A percentile compares a stretch with the other conserved stretches of the same genome.
phyloP scores from a whole-genome alignment of 2,113 vertebrate genomes.

The Heterotis niloticus region DNA sequence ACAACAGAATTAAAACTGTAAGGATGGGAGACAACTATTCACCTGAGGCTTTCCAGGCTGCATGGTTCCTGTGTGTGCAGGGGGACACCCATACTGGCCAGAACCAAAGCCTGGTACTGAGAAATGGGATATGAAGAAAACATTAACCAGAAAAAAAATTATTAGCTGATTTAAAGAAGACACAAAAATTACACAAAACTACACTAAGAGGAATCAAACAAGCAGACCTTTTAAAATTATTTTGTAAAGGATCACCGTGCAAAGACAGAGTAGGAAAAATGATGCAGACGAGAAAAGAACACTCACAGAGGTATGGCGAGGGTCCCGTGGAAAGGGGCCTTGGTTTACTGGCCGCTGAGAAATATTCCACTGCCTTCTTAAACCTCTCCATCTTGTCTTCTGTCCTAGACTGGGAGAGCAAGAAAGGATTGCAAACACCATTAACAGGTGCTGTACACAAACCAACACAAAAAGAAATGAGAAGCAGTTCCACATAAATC shows the following conservation, averaged over 20 bases:
- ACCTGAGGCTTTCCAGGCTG: constrained; percentile 79
- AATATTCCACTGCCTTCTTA: constrained; percentile 90
- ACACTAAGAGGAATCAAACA: neutral
- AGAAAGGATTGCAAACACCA: neutral
- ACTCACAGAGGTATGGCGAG: constrained; percentile 79
- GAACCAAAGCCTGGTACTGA: constrained; percentile 76
- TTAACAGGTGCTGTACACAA: neutral
- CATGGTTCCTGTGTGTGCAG: constrained; percentile 72
- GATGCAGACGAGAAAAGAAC: neutral
- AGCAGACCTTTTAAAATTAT: no score
- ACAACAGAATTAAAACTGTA: neutral
- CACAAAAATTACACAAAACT: neutral
- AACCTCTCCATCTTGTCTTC: constrained; percentile 88
- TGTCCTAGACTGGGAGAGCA: constrained; percentile 72
- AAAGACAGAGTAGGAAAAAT: neutral
- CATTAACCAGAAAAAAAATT: neutral
- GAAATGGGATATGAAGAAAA: constrained; percentile 25
- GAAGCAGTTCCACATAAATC: neutral
- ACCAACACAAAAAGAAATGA: neutral
- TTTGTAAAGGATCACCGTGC: neutral
- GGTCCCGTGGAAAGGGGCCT: constrained; percentile 73
- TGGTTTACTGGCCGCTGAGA: constrained; percentile 81
- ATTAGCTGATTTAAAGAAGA: neutral
- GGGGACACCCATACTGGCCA: constrained; percentile 73
- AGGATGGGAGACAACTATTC: constrained; percentile 31